These are phyloP conservation scores for Pionites leucogaster DNA, from an alignment of 2,113 vertebrate genomes.

Conservation along the genomic window DNA sequence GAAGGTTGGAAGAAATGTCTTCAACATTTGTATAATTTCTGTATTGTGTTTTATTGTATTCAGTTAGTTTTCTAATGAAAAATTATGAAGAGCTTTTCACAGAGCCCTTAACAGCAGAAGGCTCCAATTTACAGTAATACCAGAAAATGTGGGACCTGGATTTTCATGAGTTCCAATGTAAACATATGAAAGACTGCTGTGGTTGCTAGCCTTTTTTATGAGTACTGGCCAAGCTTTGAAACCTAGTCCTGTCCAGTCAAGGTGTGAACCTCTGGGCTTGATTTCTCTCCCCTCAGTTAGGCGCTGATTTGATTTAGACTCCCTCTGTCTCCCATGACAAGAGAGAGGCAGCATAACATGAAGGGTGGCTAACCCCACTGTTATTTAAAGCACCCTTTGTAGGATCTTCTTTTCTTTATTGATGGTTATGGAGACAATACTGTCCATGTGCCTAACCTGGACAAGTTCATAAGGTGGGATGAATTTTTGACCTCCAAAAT, in stretches of 20 bases:
- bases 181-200: neutral
- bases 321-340: neutral
- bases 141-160: neutral
- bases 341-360: neutral
- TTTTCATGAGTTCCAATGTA: neutral
- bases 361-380: neutral
- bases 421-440: neutral
- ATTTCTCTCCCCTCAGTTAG: neutral
- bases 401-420: neutral
- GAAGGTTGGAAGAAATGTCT: neutral
- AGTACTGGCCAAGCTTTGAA: neutral
- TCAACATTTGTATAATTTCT: neutral
- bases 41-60: neutral
- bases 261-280: neutral
- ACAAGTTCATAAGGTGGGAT: neutral
- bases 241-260: neutral
- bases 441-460: neutral
- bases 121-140: neutral
- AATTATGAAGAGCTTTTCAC: neutral
- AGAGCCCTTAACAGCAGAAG: neutral
- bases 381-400: neutral
- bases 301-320: neutral
- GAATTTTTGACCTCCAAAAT: neutral
- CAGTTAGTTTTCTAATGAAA: neutral
- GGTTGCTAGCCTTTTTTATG: neutral